These are phyloP conservation scores for Aldrovandia affinis DNA, from an alignment of 2,797 vertebrate genomes.

Conservation along the genomic window DNA sequence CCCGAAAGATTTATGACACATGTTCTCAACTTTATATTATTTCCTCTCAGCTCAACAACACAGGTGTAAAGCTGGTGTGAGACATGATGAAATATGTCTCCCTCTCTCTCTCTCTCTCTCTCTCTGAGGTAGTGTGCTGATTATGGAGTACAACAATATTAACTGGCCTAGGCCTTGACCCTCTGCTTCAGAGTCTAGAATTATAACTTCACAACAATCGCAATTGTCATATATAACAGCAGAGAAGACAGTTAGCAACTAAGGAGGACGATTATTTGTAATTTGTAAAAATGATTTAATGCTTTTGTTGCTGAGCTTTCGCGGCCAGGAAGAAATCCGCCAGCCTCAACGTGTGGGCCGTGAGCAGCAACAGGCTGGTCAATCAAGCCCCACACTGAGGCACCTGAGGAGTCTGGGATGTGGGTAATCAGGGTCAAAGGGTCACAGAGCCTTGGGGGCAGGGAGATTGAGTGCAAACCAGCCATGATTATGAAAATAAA, in stretches of 20 bases:
- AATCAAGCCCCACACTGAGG: neutral
- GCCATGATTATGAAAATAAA: neutral
- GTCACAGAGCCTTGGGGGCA: neutral
- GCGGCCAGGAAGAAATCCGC: neutral
- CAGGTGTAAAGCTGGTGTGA: slow-evolving; percentile 11
- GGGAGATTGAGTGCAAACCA: neutral
- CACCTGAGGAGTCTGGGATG: neutral
- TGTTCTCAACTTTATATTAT: slow-evolving; percentile 15
- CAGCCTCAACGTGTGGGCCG: neutral
- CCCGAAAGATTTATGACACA: neutral
- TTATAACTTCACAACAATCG: neutral
- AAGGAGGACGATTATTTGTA: neutral
- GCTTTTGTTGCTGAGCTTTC: neutral
- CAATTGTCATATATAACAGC: neutral
- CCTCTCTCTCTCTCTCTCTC: neutral
- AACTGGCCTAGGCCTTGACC: neutral
- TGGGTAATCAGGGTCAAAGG: neutral
- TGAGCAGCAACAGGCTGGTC: neutral
- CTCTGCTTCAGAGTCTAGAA: neutral
- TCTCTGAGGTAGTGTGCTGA: neutral
- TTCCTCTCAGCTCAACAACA: slow-evolving; percentile 15
- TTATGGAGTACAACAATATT: too few relatives aligned
- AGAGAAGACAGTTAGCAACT: neutral
- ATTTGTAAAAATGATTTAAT: neutral
- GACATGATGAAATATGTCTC: neutral